Percentiles rank a stretch among this genome's conserved stretches.
Conservation (phyloP, 2,888 invertebrate genomes). For the Cheilosia vernalis region DNA sequence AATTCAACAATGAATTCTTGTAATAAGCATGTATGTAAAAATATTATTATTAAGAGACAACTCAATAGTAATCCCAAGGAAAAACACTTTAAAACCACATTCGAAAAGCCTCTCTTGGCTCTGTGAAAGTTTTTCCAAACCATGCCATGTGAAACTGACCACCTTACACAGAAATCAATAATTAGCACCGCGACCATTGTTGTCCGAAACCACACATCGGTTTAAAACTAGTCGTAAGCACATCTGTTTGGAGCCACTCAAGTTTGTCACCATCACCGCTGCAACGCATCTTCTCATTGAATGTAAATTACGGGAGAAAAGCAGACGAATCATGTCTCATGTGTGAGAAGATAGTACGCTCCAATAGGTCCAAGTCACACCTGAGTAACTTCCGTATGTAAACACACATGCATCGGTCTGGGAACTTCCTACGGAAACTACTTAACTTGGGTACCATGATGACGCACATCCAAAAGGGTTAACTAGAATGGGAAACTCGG, state of each 20-base stretch:
- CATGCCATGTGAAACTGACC: background rate
- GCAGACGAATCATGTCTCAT: slow-evolving; percentile 49
- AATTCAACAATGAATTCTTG: too few species aligned
- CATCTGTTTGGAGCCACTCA: background rate
- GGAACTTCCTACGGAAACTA: slow-evolving; percentile 73
- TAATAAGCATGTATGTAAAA: too few species aligned
- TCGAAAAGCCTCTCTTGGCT: background rate
- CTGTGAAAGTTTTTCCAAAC: slow-evolving; percentile 37
- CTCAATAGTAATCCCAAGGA: too few species aligned
- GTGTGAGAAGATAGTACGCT: slow-evolving; percentile 64
- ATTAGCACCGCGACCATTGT: slow-evolving; percentile 12
- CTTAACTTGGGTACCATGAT: slow-evolving; percentile 35
- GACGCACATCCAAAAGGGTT: slow-evolving; percentile 57
- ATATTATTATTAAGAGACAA: too few species aligned
- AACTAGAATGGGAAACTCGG: slow-evolving; percentile 41
- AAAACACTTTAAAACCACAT: slow-evolving; percentile 24
- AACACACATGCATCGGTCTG: slow-evolving; percentile 36
- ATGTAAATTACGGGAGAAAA: slow-evolving; percentile 47
- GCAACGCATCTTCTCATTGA: slow-evolving; percentile 26
- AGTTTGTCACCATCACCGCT: background rate
- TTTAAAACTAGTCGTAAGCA: background rate
- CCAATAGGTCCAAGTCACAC: slow-evolving; percentile 68
- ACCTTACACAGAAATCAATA: slow-evolving; percentile 15
- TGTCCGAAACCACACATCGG: background rate
- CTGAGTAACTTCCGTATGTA: slow-evolving; percentile 61